Evolutionary conservation across 2,888 invertebrate species (phyloP).

Genomic region (Stenolophus ochropezus): DNA sequence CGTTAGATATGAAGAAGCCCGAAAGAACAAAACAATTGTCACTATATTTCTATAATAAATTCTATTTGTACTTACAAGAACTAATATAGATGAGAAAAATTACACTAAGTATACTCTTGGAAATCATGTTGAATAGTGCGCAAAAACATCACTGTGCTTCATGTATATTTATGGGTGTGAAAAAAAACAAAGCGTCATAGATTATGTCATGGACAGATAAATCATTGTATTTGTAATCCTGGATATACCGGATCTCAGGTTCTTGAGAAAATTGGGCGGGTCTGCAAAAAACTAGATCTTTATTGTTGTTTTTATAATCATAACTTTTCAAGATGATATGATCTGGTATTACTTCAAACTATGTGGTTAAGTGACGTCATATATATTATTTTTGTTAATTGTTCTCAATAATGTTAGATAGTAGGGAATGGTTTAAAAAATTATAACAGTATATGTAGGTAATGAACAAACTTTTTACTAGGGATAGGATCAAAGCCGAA

Average conservation of each 20-base stretch:
- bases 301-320: too few species aligned
- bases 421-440: too few species aligned
- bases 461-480: too few species aligned
- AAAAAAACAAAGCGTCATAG: constrained; percentile 24
- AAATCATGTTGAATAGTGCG: constrained; percentile 22
- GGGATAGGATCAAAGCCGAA: too few species aligned
- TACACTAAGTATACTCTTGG: background rate
- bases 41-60: background rate
- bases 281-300: background rate
- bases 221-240: background rate
- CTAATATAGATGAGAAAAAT: background rate
- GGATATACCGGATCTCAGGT: constrained; percentile 18
- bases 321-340: too few species aligned
- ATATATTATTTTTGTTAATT: too few species aligned
- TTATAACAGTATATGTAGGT: too few species aligned
- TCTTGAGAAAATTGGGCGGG: background rate
- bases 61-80: background rate
- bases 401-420: too few species aligned
- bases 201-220: constrained; percentile 20
- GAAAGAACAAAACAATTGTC: too few species aligned
- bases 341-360: too few species aligned
- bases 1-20: too few species aligned
- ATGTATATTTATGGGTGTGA: constrained; percentile 28
- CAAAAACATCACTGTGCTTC: constrained; percentile 2
- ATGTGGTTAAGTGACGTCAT: too few species aligned